A percentile compares a stretch with the other conserved stretches of the same genome.
phyloP scores from a whole-genome alignment of 2,888 invertebrate genomes.

The Catocala fraxini region DNA sequence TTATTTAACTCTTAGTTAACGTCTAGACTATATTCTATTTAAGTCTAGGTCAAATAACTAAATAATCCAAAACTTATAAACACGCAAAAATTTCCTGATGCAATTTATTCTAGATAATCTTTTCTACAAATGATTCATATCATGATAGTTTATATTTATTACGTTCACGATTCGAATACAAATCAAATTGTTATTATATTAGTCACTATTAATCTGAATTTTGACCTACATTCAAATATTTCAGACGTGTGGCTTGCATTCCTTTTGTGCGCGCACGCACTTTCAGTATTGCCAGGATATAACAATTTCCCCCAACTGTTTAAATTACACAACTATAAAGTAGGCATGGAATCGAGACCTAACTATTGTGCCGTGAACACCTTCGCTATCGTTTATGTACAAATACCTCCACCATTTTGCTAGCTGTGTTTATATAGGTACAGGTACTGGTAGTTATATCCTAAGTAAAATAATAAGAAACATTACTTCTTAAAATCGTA shows the following conservation, averaged over 20 bases:
- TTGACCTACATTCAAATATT: slow-evolving; percentile 52
- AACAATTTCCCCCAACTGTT: background rate
- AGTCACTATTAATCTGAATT: slow-evolving; percentile 48
- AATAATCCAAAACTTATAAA: background rate
- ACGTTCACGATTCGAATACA: slow-evolving; percentile 27
- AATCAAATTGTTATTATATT: slow-evolving; percentile 40
- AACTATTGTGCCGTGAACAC: too few relatives aligned
- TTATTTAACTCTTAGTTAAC: too few relatives aligned
- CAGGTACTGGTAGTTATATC: too few relatives aligned
- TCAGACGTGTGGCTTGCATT: slow-evolving; percentile 38
- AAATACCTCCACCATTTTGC: too few relatives aligned
- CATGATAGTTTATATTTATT: slow-evolving; percentile 15
- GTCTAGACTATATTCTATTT: background rate
- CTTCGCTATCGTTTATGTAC: too few relatives aligned
- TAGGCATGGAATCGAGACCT: too few relatives aligned
- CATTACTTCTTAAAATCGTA: too few relatives aligned
- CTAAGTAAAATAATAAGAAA: too few relatives aligned
- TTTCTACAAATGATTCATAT: slow-evolving; percentile 11
- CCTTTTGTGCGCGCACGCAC: slow-evolving; percentile 31
- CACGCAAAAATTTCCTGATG: slow-evolving; percentile 1
- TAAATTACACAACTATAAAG: too few relatives aligned
- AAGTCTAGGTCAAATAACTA: slow-evolving; percentile 3
- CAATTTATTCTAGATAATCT: background rate
- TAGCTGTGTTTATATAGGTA: too few relatives aligned
- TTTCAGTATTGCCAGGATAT: slow-evolving; percentile 22